phyloP scores from a whole-genome alignment of 2,888 invertebrate genomes.

The Stictocephala bisonia region DNA sequence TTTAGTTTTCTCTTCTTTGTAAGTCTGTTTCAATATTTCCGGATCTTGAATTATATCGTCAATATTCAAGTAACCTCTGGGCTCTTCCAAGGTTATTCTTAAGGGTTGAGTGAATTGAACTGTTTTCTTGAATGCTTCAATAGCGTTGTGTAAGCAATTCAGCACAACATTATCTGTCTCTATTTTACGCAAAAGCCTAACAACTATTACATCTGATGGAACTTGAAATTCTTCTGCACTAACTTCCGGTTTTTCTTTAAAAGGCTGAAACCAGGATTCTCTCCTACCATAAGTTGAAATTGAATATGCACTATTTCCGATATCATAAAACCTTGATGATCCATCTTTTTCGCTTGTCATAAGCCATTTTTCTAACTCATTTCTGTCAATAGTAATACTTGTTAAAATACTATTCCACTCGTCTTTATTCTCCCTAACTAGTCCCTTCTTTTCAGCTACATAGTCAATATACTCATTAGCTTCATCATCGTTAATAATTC shows the following conservation, averaged over 20 bases:
- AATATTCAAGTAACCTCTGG: neutral
- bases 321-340: no score
- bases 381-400: neutral
- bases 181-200: neutral
- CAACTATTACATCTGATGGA: neutral
- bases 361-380: slow-evolving; percentile 2
- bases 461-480: neutral
- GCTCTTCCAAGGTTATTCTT: neutral
- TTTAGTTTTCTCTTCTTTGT: slow-evolving; percentile 1
- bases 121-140: neutral
- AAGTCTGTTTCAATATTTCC: neutral
- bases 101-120: neutral
- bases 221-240: neutral
- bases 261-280: slow-evolving; percentile 1
- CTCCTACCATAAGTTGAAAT: slow-evolving; percentile 7
- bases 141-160: neutral
- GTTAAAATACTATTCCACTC: neutral
- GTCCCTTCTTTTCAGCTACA: neutral
- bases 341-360: neutral
- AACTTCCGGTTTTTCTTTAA: neutral
- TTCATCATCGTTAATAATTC: neutral
- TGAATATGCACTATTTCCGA: no score
- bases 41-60: neutral
- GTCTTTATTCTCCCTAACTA: neutral
- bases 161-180: neutral